Evolutionary conservation across 2,797 vertebrate species (phyloP), one percentile per base, ranked within the genome.

Genomic region (Sebastiscus albofasciatus): DNA sequence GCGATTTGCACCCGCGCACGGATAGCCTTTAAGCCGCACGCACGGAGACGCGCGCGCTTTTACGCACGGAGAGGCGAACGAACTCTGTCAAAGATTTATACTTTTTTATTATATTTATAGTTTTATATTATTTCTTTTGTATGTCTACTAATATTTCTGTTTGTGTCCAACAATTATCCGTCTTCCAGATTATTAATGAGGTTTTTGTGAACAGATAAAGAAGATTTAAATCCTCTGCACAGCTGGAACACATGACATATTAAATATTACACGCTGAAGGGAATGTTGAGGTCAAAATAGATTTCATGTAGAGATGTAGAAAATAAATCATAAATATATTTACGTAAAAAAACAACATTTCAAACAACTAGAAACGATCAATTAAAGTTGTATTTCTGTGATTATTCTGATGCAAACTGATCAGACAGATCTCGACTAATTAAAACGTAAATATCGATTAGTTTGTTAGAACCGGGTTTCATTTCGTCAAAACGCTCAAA

Each of bases 41-140:
- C 55, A 20, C 22, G 13, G 22, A 68, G 61, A 54, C 67, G 58
- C 75, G 36, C 67, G 1, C 64, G 64, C 54, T 39, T 85, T 84
- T 71, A 80, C 82, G 82, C 81, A 67, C 18, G 10, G 1, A 8
- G 36, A 65, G 36, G 20, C 39, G 22, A 13, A 65, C 10, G 14
- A 58, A 9, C 52, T 33, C 46, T 49, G 29, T 6, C 14, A 5
- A 20, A 59, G 11, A 80, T 33, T 6, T 26, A 18, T 3, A 6
- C 3, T 10, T 27, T 20, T 31, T 4, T 55, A 31, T 31, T 31
- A 31, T 31, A 31, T 31, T 31, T 31, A 31, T 31, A 31, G 7
- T 31, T 31, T 31, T 3, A 3, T 8, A 7, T 20, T 9, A 8
- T 13, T 36, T 14, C 22, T 4, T 14, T 24, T 16, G 5, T 1